These are phyloP conservation scores for Sardina pilchardus DNA, from an alignment of 2,113 vertebrate species.

Conservation along the genomic window DNA sequence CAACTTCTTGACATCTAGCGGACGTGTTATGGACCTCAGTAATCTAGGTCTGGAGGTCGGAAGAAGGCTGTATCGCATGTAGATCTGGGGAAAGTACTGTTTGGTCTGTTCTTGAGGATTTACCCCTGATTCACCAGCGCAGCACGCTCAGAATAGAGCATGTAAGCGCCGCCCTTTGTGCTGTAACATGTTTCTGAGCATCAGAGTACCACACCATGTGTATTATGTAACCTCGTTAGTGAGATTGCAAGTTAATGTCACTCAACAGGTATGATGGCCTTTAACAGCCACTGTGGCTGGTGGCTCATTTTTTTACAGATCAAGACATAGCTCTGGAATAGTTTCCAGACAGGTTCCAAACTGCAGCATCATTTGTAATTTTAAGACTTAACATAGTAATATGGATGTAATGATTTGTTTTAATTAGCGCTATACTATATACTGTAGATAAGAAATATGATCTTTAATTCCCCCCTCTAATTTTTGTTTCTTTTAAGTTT, in stretches of 20 bases:
- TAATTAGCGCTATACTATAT: not conserved
- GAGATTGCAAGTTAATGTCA: not conserved
- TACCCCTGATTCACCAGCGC: not conserved
- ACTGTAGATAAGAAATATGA: not conserved
- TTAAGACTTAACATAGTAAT: not conserved
- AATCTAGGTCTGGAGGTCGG: not conserved
- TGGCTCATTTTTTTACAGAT: not conserved
- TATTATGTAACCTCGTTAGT: conserved; percentile 19
- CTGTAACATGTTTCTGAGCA: not conserved
- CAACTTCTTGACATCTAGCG: not conserved
- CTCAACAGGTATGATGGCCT: not conserved
- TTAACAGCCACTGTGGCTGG: not conserved
- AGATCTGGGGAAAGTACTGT: not conserved
- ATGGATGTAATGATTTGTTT: not conserved
- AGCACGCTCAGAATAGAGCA: conserved; percentile 2
- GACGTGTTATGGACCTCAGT: not conserved
- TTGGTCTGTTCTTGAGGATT: conserved; percentile 6
- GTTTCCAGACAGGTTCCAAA: not conserved
- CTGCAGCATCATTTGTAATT: not conserved
- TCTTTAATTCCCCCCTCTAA: not conserved
- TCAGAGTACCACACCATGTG: not conserved
- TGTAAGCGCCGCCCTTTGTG: not conserved
- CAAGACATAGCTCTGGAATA: not conserved
- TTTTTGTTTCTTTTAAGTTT: not conserved
- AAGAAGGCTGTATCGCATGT: not conserved